These are phyloP conservation scores for Paratrypauchen microcephalus DNA, from an alignment of 2,797 vertebrate species.

Conservation along the genomic window DNA sequence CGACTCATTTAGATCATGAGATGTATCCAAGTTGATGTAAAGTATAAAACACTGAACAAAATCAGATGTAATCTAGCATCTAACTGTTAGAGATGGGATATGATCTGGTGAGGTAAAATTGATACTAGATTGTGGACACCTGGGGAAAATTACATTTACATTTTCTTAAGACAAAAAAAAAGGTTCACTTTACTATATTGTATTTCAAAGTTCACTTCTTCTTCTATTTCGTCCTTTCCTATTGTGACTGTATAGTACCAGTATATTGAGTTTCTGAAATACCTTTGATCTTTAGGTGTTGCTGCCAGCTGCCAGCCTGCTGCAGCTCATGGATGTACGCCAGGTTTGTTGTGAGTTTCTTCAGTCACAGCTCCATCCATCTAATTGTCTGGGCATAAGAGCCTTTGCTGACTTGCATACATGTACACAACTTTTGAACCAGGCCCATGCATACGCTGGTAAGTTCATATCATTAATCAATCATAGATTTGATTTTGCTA, in stretches of 20 bases:
- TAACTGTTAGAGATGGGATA: too few species aligned
- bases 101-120: neutral
- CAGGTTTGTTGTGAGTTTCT: slow-evolving; percentile 96
- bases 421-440: slow-evolving; percentile 87
- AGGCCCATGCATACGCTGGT: slow-evolving; percentile 93
- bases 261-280: neutral
- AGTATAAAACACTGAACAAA: neutral
- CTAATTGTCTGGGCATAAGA: slow-evolving; percentile 94
- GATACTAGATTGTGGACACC: neutral
- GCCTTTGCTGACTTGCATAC: slow-evolving; percentile 94
- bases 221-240: too few species aligned
- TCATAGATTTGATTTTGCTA: neutral
- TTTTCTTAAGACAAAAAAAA: neutral
- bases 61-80: too few species aligned
- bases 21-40: neutral
- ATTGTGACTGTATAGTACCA: neutral
- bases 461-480: slow-evolving; percentile 50
- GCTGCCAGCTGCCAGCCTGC: slow-evolving; percentile 89
- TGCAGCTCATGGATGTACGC: slow-evolving; percentile 93
- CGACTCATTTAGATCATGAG: neutral
- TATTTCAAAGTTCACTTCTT: too few species aligned
- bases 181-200: too few species aligned
- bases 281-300: slow-evolving; percentile 78
- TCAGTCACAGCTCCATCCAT: slow-evolving; percentile 93
- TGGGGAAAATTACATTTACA: neutral